Evolutionary conservation across 2,113 vertebrate genomes (phyloP).

Genomic region (Psammodynastes pulverulentus): DNA sequence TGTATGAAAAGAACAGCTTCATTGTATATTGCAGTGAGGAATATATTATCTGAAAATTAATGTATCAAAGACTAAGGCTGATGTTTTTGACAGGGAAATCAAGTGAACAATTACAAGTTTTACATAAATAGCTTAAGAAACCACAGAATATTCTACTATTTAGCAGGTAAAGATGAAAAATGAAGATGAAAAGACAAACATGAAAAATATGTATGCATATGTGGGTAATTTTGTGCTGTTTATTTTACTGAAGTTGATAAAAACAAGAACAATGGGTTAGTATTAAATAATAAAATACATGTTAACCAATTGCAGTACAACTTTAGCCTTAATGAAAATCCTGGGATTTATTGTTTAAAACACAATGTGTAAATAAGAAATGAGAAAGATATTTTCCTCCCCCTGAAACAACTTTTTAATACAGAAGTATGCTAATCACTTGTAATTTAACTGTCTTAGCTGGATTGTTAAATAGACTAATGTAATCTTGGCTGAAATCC

Average conservation of each 20-base stretch:
- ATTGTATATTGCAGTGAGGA: background rate
- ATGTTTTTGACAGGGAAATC: background rate
- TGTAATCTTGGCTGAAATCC: conserved; percentile 26
- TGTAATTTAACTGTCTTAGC: conserved; percentile 48
- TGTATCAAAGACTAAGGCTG: background rate
- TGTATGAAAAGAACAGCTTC: background rate
- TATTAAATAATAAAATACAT: background rate
- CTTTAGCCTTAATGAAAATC: background rate
- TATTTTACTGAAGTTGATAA: background rate
- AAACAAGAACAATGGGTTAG: background rate
- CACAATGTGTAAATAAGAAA: conserved; percentile 40
- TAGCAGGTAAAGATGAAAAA: background rate
- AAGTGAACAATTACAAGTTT: background rate
- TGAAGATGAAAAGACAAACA: background rate
- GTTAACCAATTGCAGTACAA: background rate
- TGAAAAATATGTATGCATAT: background rate
- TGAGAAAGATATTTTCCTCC: conserved; percentile 26
- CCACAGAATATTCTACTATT: background rate
- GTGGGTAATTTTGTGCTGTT: background rate
- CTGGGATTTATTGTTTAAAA: conserved; percentile 55
- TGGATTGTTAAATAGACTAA: conserved; percentile 24
- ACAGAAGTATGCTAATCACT: conserved; percentile 46
- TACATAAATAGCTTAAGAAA: background rate
- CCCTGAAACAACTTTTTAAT: conserved; percentile 11
- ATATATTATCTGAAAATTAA: background rate